Evolutionary conservation across 1,140 invertebrate genomes (phyloP), one percentile per base, ranked within the genome.

Genomic region (Tetramorium simillimum): DNA sequence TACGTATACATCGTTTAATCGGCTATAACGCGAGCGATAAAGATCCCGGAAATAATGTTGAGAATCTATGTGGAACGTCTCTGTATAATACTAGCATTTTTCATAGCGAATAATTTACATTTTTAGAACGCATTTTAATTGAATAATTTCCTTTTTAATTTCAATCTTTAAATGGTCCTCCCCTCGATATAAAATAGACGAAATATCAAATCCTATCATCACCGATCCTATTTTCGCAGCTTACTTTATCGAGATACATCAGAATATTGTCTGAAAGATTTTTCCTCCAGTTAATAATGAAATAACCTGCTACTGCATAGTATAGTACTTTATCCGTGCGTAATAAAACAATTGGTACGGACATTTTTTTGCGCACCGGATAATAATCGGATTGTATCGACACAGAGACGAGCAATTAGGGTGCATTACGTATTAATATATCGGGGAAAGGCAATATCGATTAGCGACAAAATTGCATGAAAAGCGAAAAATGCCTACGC

Each of bases 341-440:
- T 46, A 28, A 46, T 18, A 65, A 65, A 78, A 78, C 40, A 78
- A 10, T 14, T 9, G 24, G 40, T 46, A 63, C 18, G 18, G 43
- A 46, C 7, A 58, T 60, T 60, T 82, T 69, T 82, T 82, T 73
- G 37, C 14, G n/a, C 53, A 43, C 4, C 28, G 53, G 37, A 18
- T 60, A 58, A 40, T 84, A 75, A 60, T 49, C 28, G 40, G 40
- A 73, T 84, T 84, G 46, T 14, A 49, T 24, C 24, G 67, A n/a
- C 18, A 56, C 18, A 43, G 37, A 58, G 49, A 33, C 67, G 24
- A 62, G 49, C 9, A 84, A 84, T 84, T 84, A 84, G 53, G 40
- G 53, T 73, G n/a, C 69, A 84, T 84, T 84, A 84, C 12, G 53
- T 69, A 67, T 73, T 84, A 75, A 84, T 60, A 82, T 24, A 60